A percentile compares a stretch with the other conserved stretches of the same genome.
phyloP scores from a whole-genome alignment of 2,113 vertebrate genomes.

The Myotis lucifugus region DNA sequence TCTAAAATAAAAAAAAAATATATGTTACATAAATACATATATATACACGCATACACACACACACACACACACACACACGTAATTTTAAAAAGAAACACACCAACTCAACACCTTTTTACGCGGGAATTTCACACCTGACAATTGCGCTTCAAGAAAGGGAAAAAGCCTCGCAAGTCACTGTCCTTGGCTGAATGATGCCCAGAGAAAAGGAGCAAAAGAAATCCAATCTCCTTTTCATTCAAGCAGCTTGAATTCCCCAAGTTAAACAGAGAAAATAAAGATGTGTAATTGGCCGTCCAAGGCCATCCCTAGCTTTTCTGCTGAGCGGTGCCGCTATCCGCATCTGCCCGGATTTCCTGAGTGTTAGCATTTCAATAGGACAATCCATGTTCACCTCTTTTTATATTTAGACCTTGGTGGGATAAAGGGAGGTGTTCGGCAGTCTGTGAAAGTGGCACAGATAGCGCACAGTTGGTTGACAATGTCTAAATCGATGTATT shows the following conservation, averaged over 20 bases:
- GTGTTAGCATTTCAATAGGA: constrained; percentile 51
- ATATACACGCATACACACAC: too few relatives aligned
- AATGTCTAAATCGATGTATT: constrained; percentile 51
- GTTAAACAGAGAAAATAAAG: constrained; percentile 37
- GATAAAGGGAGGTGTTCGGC: constrained; percentile 52
- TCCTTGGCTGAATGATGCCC: constrained; percentile 53
- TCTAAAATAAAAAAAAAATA: too few relatives aligned
- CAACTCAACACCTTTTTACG: not conserved
- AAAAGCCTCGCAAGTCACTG: not conserved
- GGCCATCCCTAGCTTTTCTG: constrained; percentile 32
- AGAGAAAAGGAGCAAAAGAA: not conserved
- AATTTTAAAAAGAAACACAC: not conserved
- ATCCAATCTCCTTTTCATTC: not conserved
- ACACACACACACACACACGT: too few relatives aligned
- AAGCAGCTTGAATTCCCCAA: not conserved
- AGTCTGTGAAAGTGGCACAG: constrained; percentile 57
- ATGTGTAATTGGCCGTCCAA: constrained; percentile 41
- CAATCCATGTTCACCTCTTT: constrained; percentile 39
- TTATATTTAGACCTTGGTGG: constrained; percentile 65
- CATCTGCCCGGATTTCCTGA: constrained; percentile 65
- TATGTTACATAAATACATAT: too few relatives aligned
- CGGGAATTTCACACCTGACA: constrained; percentile 46
- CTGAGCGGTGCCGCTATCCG: constrained; percentile 54
- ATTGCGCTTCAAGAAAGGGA: not conserved
- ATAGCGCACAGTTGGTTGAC: constrained; percentile 24